phyloP scores from a whole-genome alignment of 2,888 invertebrate species.

The Acleris holmiana region DNA sequence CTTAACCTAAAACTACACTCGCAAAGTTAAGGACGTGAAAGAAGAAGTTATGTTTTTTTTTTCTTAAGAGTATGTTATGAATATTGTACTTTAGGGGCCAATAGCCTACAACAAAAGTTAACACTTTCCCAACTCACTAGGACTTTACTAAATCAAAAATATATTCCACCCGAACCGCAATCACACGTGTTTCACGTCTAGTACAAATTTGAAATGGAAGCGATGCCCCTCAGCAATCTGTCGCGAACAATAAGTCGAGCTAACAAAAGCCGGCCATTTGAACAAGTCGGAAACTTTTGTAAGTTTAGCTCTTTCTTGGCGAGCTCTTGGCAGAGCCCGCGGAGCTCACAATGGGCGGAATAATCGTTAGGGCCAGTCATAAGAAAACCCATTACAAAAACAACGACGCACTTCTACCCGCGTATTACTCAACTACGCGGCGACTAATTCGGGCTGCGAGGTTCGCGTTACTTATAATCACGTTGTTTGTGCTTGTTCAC shows the following conservation, averaged over 20 bases:
- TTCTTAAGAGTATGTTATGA: too few species aligned
- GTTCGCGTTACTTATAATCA: constrained; percentile 37
- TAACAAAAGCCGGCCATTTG: constrained; percentile 83
- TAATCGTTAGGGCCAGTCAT: constrained; percentile 82
- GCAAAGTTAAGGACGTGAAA: too few species aligned
- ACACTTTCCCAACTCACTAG: background rate
- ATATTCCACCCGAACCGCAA: background rate
- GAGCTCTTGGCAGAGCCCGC: constrained; percentile 76
- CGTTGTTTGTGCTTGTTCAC: constrained; percentile 36
- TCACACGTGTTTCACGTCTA: constrained; percentile 55
- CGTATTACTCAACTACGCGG: constrained; percentile 72
- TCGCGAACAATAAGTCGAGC: constrained; percentile 83
- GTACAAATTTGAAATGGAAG: constrained; percentile 60
- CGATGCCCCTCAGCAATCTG: constrained; percentile 81
- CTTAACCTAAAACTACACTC: too few species aligned
- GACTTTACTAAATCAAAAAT: background rate
- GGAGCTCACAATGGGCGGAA: constrained; percentile 75
- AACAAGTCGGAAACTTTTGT: constrained; percentile 83
- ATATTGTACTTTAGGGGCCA: too few species aligned
- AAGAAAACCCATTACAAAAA: constrained; percentile 80
- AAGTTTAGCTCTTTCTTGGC: constrained; percentile 81
- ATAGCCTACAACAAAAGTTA: constrained; percentile 4
- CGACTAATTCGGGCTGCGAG: constrained; percentile 61
- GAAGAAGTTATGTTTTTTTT: too few species aligned
- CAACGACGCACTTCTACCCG: constrained; percentile 72